phyloP scores from a whole-genome alignment of 2,888 invertebrate species.

The Machimus rusticus region DNA sequence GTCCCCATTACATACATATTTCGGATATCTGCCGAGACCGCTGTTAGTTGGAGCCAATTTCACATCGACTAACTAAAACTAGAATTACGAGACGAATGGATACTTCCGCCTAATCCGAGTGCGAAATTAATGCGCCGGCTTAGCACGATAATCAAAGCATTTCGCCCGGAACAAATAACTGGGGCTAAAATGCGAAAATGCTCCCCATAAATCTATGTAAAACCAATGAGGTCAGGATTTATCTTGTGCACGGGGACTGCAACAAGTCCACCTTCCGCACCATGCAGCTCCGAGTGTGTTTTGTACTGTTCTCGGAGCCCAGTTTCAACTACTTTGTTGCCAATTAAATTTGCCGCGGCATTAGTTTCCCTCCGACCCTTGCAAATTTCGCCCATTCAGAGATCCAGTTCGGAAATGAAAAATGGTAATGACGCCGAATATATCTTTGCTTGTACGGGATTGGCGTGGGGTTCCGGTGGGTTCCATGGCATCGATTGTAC shows the following conservation, averaged over 20 bases:
- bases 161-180: background rate
- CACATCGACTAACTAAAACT: background rate
- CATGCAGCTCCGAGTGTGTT: background rate
- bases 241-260: background rate
- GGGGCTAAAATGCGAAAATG: constrained; percentile 10
- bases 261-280: background rate
- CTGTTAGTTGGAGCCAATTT: background rate
- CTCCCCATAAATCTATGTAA: constrained; percentile 1
- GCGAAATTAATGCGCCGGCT: background rate
- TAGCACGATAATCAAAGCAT: background rate
- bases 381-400: background rate
- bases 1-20: background rate
- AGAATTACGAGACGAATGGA: background rate
- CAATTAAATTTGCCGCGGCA: constrained; percentile 8
- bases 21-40: background rate
- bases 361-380: background rate
- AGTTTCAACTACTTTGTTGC: background rate
- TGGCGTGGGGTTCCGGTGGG: background rate
- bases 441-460: background rate
- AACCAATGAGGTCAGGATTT: constrained; percentile 1
- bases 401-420: constrained; percentile 2
- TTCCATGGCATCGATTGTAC: background rate
- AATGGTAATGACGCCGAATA: constrained; percentile 22
- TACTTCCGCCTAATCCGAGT: background rate
- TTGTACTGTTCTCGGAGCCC: background rate